phyloP scores from a whole-genome alignment of 2,113 vertebrate species.

The Papio anubis region DNA sequence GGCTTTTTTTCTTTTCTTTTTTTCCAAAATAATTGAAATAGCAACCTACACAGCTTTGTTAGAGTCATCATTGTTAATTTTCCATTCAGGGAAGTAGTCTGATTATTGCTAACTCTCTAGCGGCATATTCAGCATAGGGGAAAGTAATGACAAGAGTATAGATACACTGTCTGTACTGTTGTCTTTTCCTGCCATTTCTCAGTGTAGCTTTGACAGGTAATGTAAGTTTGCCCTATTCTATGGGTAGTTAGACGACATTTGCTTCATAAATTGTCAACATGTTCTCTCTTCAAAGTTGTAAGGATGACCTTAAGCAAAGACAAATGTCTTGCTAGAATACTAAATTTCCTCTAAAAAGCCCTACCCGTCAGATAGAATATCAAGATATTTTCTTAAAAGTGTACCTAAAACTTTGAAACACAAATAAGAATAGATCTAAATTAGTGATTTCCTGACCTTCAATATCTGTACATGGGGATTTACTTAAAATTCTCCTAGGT shows the following conservation, averaged over 20 bases:
- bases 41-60: neutral
- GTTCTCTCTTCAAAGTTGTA: constrained; percentile 62
- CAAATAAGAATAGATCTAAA: neutral
- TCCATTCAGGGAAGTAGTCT: constrained; percentile 6
- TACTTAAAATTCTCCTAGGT: neutral
- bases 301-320: constrained; percentile 75
- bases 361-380: constrained; percentile 23
- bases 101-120: constrained; percentile 23
- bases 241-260: constrained; percentile 64
- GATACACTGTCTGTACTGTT: constrained; percentile 35
- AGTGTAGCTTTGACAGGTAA: constrained; percentile 67
- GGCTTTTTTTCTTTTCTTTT: neutral
- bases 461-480: neutral
- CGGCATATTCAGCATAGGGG: neutral
- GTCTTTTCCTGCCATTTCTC: constrained; percentile 51
- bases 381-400: constrained; percentile 19
- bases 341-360: constrained; percentile 48
- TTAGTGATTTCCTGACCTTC: constrained; percentile 2
- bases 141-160: neutral
- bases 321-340: constrained; percentile 66
- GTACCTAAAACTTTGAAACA: neutral
- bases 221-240: constrained; percentile 68
- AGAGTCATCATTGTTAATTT: constrained; percentile 3
- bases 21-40: neutral
- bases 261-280: constrained; percentile 75